Conservation (phyloP, 2,888 invertebrate genomes). For the Argyresthia albistria region DNA sequence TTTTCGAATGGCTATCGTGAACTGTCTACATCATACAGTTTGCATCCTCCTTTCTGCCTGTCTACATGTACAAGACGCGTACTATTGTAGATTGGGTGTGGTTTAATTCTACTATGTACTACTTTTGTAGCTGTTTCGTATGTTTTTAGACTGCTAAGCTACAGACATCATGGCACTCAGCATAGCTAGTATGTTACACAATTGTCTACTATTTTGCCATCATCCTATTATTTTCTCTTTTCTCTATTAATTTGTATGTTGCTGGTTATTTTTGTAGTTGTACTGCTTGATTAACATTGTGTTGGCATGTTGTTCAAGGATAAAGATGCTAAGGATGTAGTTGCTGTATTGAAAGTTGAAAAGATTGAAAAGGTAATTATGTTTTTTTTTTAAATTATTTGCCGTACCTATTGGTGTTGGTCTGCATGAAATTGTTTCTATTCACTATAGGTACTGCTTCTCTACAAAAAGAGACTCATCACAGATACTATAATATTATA, state of each 20-base stretch:
- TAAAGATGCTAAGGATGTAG: conserved; percentile 61
- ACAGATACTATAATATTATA: too few species aligned
- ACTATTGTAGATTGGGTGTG: too few species aligned
- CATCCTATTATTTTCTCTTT: background rate
- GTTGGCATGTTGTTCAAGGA: conserved; percentile 54
- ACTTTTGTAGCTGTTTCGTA: too few species aligned
- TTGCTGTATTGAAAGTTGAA: conserved; percentile 72
- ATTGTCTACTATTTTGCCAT: too few species aligned
- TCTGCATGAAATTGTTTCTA: background rate
- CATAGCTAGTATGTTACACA: too few species aligned
- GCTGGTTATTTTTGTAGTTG: background rate
- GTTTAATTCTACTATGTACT: too few species aligned
- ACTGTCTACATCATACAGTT: background rate
- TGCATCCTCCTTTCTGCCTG: too few species aligned
- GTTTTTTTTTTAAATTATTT: conserved; percentile 14
- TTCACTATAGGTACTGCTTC: too few species aligned
- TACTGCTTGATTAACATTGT: conserved; percentile 38
- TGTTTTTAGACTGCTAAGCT: too few species aligned
- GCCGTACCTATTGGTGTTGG: conserved; percentile 6
- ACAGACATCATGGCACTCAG: too few species aligned
- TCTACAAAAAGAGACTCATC: too few species aligned
- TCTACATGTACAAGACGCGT: background rate
- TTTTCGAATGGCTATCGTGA: background rate
- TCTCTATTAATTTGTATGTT: background rate
- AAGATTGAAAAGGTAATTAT: conserved; percentile 62